phyloP scores from a whole-genome alignment of 2,797 vertebrate genomes.

The Sciurus carolinensis region DNA sequence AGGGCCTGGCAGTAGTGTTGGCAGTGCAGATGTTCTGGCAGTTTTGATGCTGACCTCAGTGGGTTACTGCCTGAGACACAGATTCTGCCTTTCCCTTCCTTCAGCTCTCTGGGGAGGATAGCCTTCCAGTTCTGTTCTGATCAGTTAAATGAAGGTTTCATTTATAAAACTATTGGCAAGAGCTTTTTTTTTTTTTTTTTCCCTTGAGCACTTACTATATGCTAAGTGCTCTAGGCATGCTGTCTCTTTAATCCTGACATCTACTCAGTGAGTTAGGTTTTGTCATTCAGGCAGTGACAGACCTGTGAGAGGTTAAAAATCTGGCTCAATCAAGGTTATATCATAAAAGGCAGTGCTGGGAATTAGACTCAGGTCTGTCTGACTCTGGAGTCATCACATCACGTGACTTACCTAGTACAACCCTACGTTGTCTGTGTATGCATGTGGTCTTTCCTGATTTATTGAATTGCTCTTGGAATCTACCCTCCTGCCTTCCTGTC shows the following conservation, averaged over 20 bases:
- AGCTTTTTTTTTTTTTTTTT: neutral
- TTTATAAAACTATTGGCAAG: neutral
- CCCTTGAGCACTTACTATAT: neutral
- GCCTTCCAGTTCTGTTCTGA: neutral
- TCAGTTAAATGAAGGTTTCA: neutral
- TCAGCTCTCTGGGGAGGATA: neutral
- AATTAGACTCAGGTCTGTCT: neutral
- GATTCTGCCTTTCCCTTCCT: neutral
- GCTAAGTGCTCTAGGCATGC: neutral
- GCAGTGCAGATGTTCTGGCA: neutral
- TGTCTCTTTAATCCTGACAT: neutral
- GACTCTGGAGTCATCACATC: neutral
- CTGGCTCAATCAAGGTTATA: neutral
- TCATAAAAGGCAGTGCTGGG: neutral
- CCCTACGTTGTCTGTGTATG: neutral
- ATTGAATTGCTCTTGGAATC: no score
- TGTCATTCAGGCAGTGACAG: neutral
- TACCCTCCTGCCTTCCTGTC: neutral
- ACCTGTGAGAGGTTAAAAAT: neutral
- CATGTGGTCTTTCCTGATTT: neutral
- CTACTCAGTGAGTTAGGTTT: neutral
- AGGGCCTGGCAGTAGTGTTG: neutral
- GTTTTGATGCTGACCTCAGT: neutral
- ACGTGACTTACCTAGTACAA: neutral
- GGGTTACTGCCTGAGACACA: rapidly evolving